Conservation (phyloP, 2,888 invertebrate species). For the Craniophora ligustri region DNA sequence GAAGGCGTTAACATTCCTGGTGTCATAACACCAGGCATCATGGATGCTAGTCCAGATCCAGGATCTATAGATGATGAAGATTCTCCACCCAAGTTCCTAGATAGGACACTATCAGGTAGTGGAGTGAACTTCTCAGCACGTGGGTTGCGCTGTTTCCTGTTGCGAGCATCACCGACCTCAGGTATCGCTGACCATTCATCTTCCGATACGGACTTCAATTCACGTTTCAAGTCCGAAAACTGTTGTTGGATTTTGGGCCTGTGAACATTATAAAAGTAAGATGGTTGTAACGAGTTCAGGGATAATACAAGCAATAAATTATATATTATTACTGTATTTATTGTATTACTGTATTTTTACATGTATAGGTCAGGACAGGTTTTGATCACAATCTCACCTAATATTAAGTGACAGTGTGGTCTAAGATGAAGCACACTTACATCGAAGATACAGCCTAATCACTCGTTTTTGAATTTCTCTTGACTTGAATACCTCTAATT, state of each 20-base stretch:
- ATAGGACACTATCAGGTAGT: slow-evolving; percentile 97
- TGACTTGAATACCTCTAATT: too few species aligned
- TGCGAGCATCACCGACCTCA: slow-evolving; percentile 99
- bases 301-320: too few species aligned
- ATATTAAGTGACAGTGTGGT: too few species aligned
- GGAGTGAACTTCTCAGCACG: slow-evolving; percentile 99
- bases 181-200: slow-evolving; percentile 99
- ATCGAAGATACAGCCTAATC: too few species aligned
- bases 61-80: slow-evolving; percentile 94
- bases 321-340: too few species aligned
- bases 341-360: too few species aligned
- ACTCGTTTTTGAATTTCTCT: too few species aligned
- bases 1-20: slow-evolving; percentile 96
- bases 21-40: slow-evolving; percentile 95
- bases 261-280: slow-evolving; percentile 25
- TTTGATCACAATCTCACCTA: too few species aligned
- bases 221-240: slow-evolving; percentile 98
- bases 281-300: too few species aligned
- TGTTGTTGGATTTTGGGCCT: slow-evolving; percentile 99
- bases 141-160: slow-evolving; percentile 98
- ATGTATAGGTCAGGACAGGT: too few species aligned
- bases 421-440: too few species aligned
- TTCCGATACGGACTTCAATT: slow-evolving; percentile 93
- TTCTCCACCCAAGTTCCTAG: slow-evolving; percentile 95
- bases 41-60: slow-evolving; percentile 94